These are phyloP conservation scores for Chloropsis hardwickii DNA, from an alignment of 2,113 vertebrate genomes.

Conservation along the genomic window DNA sequence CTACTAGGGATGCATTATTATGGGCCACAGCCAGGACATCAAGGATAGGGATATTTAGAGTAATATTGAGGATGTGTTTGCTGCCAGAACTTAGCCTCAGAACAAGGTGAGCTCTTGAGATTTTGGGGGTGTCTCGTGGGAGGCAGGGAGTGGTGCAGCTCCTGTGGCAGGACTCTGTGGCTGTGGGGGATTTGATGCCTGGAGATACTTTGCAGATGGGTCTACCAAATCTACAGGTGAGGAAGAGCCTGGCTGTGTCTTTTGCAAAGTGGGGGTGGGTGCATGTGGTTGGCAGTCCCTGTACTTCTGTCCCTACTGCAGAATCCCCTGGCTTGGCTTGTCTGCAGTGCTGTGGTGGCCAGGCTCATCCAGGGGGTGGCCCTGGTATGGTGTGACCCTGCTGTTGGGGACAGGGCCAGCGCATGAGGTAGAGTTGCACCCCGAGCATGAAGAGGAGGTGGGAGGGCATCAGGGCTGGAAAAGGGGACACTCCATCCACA, in stretches of 20 bases:
- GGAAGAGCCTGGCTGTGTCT: not conserved
- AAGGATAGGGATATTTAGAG: not conserved
- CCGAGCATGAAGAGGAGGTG: not conserved
- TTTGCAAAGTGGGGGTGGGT: not conserved
- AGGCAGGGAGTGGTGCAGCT: not conserved
- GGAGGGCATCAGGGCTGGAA: not conserved
- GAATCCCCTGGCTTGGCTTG: not conserved
- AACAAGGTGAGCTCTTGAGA: not conserved
- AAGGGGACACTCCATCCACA: not conserved
- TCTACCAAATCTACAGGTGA: not conserved
- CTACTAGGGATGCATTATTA: not conserved
- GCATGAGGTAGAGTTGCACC: not conserved
- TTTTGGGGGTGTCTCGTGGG: not conserved
- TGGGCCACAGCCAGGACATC: not conserved
- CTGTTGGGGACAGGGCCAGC: not conserved
- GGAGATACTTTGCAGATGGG: not conserved
- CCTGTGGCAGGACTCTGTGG: not conserved
- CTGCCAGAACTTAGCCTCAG: not conserved
- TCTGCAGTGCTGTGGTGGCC: not conserved
- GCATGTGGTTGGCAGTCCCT: accelerated
- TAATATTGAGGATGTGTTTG: not conserved
- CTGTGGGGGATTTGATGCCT: accelerated
- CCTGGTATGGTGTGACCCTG: not conserved
- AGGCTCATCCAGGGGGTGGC: not conserved
- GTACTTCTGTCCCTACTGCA: not conserved